phyloP scores from a whole-genome alignment of 2,113 vertebrate genomes.

The Strix uralensis region DNA sequence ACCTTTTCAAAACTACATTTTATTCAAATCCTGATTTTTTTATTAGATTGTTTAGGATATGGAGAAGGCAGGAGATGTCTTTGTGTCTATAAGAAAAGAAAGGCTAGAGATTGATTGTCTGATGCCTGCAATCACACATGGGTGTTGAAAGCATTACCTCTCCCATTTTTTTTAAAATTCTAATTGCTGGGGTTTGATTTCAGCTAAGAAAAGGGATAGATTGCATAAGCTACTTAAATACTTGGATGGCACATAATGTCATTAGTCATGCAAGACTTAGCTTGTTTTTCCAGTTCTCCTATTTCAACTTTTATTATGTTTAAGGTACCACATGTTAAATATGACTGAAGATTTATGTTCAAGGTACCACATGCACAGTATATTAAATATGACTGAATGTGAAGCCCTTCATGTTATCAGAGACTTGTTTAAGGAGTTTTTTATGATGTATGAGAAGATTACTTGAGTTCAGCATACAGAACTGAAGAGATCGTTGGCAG shows the following conservation, averaged over 20 bases:
- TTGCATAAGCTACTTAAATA: not conserved
- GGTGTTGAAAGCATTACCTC: not conserved
- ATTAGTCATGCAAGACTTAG: not conserved
- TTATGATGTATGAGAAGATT: not conserved
- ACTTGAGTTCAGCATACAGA: not conserved
- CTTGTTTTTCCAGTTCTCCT: slow-evolving; percentile 18
- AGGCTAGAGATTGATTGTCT: not conserved
- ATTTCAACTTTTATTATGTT: not conserved
- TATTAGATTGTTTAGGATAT: not conserved
- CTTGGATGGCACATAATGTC: not conserved
- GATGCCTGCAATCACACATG: accelerated
- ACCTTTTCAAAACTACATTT: not conserved
- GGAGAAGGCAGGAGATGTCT: not conserved
- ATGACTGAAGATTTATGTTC: not conserved
- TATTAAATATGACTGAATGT: not conserved
- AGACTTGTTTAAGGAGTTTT: not conserved
- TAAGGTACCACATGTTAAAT: not conserved
- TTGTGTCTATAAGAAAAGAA: not conserved
- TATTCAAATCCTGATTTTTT: not conserved
- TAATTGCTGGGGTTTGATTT: not conserved
- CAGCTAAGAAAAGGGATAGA: not conserved
- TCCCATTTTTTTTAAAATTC: not conserved
- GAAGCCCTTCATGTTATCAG: not conserved
- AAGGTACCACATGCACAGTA: not conserved
- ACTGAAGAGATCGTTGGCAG: not conserved